A percentile compares a stretch with the other conserved stretches of the same genome.
Evolutionary conservation across 2,888 invertebrate species (phyloP).

Genomic region (Sminthurides aquaticus): DNA sequence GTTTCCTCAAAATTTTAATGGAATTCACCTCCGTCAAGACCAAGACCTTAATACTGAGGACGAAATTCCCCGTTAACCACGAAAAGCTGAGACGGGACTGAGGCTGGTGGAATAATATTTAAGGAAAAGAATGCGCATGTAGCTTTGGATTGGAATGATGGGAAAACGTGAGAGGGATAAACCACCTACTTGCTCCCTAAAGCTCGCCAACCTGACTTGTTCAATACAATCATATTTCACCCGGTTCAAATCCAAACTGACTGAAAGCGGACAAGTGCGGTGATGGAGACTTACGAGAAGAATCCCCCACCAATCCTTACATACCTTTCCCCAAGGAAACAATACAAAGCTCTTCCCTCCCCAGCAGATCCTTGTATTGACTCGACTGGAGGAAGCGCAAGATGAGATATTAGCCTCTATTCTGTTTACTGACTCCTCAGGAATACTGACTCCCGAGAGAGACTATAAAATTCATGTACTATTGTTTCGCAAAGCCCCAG

Average conservation of each 20-base stretch:
- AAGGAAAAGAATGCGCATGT: background rate
- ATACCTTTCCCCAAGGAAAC: no score
- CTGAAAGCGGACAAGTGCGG: no score
- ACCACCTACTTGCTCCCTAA: background rate
- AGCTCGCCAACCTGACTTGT: background rate
- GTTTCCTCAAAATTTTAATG: background rate
- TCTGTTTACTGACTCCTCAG: no score
- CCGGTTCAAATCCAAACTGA: no score
- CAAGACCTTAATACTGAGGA: conserved; percentile 1
- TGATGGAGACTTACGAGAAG: no score
- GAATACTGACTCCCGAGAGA: background rate
- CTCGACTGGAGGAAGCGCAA: no score
- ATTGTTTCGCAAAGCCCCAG: background rate
- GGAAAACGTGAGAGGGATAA: background rate
- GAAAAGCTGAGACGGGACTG: background rate
- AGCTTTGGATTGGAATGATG: background rate
- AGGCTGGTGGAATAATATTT: background rate
- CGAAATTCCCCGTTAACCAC: background rate
- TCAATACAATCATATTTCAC: conserved; percentile 4
- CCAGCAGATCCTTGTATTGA: no score
- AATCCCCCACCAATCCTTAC: no score
- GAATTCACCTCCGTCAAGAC: conserved; percentile 3
- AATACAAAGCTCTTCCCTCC: no score
- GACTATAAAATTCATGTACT: background rate
- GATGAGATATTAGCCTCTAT: no score